Base-by-base conservation (phyloP, 2,113 vertebrate genomes). In the Aphyosemion australe region DNA sequence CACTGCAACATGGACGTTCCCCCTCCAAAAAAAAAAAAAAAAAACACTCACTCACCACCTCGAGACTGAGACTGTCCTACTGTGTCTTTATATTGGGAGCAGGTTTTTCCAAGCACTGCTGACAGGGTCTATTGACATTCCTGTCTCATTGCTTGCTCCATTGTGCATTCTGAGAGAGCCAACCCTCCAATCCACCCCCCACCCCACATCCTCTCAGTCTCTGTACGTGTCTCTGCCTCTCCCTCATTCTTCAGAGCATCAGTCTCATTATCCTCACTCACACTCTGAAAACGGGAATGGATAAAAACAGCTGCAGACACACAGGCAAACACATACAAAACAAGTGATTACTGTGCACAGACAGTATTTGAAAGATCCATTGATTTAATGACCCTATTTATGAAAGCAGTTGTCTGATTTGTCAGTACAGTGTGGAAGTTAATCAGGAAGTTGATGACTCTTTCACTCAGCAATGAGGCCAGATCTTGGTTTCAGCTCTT, bases 121-220 rank as follows among this genome's bases (percentile, higher is more conserved):
- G 16, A 26, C 39, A 43, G 63, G 61, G 60, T 80, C 59, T 77
- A 82, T 92, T 83, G 79, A 87, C 85, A 88, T 92, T 93, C 89
- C 75, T 54, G 65, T 86, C 81, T 83, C 76, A 65, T 39, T 74
- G 74, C 80, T 73, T 72, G 61, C 61, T 85, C 78, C 61, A 86
- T 84, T 90, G 87, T 91, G 76, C 78, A 83, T 91, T 93, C 85
- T 74, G 66, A 74, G 72, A 79, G 72, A 79, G 76, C 74, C 11
- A 56, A 54, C 74, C 69, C 78, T 41, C 37, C 62, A 61, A 46
- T 20, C 51, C 50, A 59, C 65, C 61, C 66, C 41, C 51, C 54
- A 59, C 68, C 57, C 66, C 45, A 11, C 58, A 41, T 31, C 51
- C 32, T 50, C 61, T 54, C 21, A 16, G 20, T 60, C 60, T 31